phyloP scores from a whole-genome alignment of 2,888 invertebrate genomes.

The Leptinotarsa rubiginosa region DNA sequence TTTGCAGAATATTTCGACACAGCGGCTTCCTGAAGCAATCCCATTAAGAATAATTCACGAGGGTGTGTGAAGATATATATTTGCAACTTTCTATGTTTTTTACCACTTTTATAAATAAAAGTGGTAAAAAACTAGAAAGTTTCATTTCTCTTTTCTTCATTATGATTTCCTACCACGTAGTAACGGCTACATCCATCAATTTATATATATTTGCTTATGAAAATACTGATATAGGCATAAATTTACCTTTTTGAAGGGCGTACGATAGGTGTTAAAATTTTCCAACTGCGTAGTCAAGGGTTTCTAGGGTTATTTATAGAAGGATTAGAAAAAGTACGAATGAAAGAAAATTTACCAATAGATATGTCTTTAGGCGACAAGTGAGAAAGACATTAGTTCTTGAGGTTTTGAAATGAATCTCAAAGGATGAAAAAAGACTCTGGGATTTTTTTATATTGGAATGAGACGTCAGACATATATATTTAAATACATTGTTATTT shows the following conservation, averaged over 20 bases:
- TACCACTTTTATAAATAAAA: too few species aligned
- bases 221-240: slow-evolving; percentile 38
- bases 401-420: too few species aligned
- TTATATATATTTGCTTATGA: slow-evolving; percentile 41
- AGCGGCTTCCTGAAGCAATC: slow-evolving; percentile 54
- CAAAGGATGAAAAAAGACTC: too few species aligned
- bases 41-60: slow-evolving; percentile 50
- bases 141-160: too few species aligned
- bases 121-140: too few species aligned
- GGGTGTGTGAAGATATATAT: slow-evolving; percentile 61
- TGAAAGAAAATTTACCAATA: background rate
- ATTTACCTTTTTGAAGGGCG: slow-evolving; percentile 38
- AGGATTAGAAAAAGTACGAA: background rate
- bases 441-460: too few species aligned
- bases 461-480: too few species aligned
- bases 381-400: too few species aligned
- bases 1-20: slow-evolving; percentile 55
- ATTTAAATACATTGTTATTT: too few species aligned
- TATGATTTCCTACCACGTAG: too few species aligned
- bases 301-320: background rate
- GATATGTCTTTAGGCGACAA: background rate
- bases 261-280: slow-evolving; percentile 26
- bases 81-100: too few species aligned
- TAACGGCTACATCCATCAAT: too few species aligned
- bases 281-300: slow-evolving; percentile 18